These are phyloP conservation scores for Pogonomyrmex californicus DNA, from an alignment of 1,140 invertebrate genomes.

Conservation along the genomic window DNA sequence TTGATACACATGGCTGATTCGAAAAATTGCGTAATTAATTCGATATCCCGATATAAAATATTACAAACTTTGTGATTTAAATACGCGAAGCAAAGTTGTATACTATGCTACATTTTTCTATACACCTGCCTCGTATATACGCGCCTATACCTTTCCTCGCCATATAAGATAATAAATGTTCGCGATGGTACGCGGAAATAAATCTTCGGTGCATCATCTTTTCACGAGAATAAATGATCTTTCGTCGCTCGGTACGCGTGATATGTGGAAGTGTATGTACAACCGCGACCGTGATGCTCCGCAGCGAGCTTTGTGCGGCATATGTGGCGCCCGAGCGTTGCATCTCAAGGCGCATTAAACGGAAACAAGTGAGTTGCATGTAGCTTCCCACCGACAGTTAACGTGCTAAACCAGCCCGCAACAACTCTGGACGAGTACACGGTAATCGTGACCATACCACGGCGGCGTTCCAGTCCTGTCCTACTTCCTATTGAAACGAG, in stretches of 20 bases:
- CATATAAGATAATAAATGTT: conserved; percentile 39
- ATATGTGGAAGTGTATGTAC: neutral
- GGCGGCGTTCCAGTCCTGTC: neutral
- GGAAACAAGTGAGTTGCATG: conserved; percentile 54
- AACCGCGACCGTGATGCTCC: conserved; percentile 14
- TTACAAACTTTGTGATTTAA: neutral
- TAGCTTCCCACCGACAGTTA: conserved; percentile 29
- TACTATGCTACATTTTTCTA: neutral
- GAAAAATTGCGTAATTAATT: neutral
- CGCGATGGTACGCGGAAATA: conserved; percentile 7
- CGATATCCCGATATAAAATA: conserved; percentile 5
- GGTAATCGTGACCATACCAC: neutral
- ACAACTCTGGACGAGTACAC: conserved; percentile 43
- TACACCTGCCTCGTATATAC: neutral
- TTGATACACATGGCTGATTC: neutral
- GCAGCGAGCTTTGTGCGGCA: neutral
- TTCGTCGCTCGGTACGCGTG: conserved; percentile 18
- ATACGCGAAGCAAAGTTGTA: neutral
- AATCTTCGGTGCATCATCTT: conserved; percentile 50
- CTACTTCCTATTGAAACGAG: conserved; percentile 4
- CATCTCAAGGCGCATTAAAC: conserved; percentile 56
- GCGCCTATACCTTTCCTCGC: neutral
- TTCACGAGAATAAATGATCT: conserved; percentile 55
- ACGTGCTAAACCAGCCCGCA: conserved; percentile 44
- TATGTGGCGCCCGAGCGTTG: conserved; percentile 5